phyloP scores from a whole-genome alignment of 2,888 invertebrate species.

The Crioceris asparagi region DNA sequence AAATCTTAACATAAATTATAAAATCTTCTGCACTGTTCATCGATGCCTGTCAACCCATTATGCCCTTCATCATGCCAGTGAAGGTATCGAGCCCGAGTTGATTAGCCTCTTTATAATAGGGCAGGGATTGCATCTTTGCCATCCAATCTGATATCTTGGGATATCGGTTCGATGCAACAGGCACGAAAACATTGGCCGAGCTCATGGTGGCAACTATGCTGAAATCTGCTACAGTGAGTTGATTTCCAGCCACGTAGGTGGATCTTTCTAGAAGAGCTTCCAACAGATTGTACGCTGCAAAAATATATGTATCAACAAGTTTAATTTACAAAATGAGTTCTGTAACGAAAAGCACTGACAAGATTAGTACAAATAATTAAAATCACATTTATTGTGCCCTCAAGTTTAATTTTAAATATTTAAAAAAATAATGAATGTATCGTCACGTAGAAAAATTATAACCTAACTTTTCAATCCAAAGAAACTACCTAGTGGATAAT shows the following conservation, averaged over 20 bases:
- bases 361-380: no score
- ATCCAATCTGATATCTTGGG: conserved; percentile 28
- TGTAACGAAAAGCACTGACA: no score
- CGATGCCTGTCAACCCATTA: conserved; percentile 13
- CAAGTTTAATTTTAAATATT: no score
- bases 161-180: conserved; percentile 33
- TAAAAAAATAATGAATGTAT: no score
- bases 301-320: conserved; percentile 17
- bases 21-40: not conserved
- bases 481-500: no score
- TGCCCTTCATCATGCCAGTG: conserved; percentile 20
- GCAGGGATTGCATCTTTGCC: conserved; percentile 20
- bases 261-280: conserved; percentile 33
- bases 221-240: conserved; percentile 23
- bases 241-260: conserved; percentile 21
- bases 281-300: conserved; percentile 31
- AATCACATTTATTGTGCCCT: no score
- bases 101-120: conserved; percentile 22
- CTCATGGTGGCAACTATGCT: conserved; percentile 19
- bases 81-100: conserved; percentile 21
- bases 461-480: no score
- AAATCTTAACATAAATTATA: not conserved
- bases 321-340: no score
- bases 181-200: conserved; percentile 30
- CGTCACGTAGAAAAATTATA: no score